phyloP scores from a whole-genome alignment of 1,140 invertebrate species.

The Microplitis mediator region DNA sequence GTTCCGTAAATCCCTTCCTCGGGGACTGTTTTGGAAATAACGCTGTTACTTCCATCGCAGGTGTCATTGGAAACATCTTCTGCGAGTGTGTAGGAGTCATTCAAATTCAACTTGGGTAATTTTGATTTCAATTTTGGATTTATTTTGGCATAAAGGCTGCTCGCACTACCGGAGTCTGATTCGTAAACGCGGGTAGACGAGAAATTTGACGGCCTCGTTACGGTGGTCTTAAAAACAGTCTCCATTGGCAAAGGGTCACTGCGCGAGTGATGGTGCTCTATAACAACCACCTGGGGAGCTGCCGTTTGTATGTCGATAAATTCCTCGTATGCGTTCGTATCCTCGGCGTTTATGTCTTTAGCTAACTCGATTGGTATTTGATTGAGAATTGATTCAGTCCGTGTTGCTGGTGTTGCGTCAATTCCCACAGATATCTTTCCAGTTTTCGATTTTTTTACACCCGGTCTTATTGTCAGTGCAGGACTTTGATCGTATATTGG shows the following conservation, averaged over 20 bases:
- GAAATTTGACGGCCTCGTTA: conserved; percentile 34
- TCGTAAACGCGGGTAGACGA: conserved; percentile 47
- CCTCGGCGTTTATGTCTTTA: conserved; percentile 51
- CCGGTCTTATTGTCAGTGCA: conserved; percentile 59
- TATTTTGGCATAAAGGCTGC: conserved; percentile 58
- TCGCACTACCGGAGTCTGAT: conserved; percentile 55
- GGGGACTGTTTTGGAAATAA: neutral
- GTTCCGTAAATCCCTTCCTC: conserved; percentile 50
- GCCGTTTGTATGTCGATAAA: conserved; percentile 9
- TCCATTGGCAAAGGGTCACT: conserved; percentile 67
- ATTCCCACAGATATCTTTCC: conserved; percentile 76
- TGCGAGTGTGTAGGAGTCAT: conserved; percentile 23
- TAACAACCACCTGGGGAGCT: conserved; percentile 52
- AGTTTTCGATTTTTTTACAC: conserved; percentile 58
- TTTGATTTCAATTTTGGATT: conserved; percentile 53
- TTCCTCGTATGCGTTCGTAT: conserved; percentile 25
- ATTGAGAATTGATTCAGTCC: conserved; percentile 73
- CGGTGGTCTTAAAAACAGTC: conserved; percentile 39
- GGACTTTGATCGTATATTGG: conserved; percentile 56
- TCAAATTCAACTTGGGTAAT: conserved; percentile 31
- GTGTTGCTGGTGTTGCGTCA: conserved; percentile 74
- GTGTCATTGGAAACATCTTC: conserved; percentile 19
- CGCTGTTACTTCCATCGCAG: neutral
- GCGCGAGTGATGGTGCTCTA: conserved; percentile 73
- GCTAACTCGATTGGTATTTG: conserved; percentile 77